Base-by-base conservation (phyloP, 1,140 invertebrate species). In the Drosophila bifasciata region DNA sequence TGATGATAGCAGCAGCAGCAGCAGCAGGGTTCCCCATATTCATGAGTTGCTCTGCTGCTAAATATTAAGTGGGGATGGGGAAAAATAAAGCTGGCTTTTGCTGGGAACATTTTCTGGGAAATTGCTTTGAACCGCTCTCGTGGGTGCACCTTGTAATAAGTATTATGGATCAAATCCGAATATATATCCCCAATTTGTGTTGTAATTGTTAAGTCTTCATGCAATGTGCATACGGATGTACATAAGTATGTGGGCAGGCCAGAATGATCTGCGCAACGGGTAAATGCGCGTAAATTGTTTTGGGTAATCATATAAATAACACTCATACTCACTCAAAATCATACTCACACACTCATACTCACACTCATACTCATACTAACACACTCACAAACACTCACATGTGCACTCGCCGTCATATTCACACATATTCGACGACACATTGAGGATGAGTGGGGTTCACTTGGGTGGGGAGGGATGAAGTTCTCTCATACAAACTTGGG, bases 11-110 rank as follows among this genome's bases (percentile, higher is more conserved):
- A n/a, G n/a, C n/a, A n/a, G n/a, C n/a, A n/a, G n/a, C n/a, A n/a
- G 66, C 11, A 67, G 67, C 50, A 36, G 70, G 52, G 55, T 59
- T 72, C 59, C 59, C 58, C 63, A 70, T 74, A 79, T 81, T 81
- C 78, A 81, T 81, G 79, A 81, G 70, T 81, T 68, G 73, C 70
- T 76, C 55, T 67, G 72, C 32, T 1, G 1, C 3, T 61, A 50
- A 61, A 59, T 55, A n/a, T n/a, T n/a, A 55, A 50, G 44, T n/a
- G 59, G 51, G 32, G n/a, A n/a, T n/a, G n/a, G n/a, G n/a, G n/a
- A 75, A 75, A 79, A 79, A 62, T 57, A 63, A 39, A 36, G 60
- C 41, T 58, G 25, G 25, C 53, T 36, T 36, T 36, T 63, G 59
- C n/a, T n/a, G n/a, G n/a, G n/a, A n/a, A n/a, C 62, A 59, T 79